Percentiles rank a stretch among this genome's conserved stretches.
Evolutionary conservation across 1,140 invertebrate genomes (phyloP).

Genomic region (Chymomyza costata): DNA sequence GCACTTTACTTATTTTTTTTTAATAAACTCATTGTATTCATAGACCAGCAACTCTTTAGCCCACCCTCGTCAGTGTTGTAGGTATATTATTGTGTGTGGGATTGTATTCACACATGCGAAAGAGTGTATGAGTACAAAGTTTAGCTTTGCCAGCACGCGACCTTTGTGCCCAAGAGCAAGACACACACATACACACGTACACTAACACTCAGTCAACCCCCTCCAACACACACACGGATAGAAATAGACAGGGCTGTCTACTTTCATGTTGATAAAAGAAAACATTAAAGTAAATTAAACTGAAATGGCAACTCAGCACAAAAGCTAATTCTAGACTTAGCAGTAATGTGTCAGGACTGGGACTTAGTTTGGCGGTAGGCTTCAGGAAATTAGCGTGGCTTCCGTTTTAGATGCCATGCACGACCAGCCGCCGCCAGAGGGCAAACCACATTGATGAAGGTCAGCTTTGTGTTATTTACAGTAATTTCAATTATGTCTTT

Average conservation of each 20-base stretch:
- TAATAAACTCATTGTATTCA: too few species aligned
- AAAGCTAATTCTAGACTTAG: too few species aligned
- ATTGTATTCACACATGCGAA: too few species aligned
- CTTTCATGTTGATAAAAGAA: slow-evolving; percentile 33
- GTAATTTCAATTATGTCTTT: slow-evolving; percentile 60
- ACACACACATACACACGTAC: slow-evolving; percentile 3
- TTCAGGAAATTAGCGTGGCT: slow-evolving; percentile 3
- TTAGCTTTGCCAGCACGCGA: too few species aligned
- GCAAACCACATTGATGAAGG: slow-evolving; percentile 29
- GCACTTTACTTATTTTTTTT: too few species aligned
- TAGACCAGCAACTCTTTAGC: too few species aligned
- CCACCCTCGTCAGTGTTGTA: too few species aligned
- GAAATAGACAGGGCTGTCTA: neutral
- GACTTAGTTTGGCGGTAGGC: slow-evolving; percentile 13
- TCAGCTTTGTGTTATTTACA: slow-evolving; percentile 19
- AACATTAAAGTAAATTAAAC: slow-evolving; percentile 54
- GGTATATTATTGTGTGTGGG: too few species aligned
- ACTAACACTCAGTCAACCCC: neutral
- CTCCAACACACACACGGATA: neutral
- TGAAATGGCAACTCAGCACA: slow-evolving; percentile 1
- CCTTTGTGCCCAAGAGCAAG: too few species aligned
- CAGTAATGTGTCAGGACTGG: slow-evolving; percentile 23
- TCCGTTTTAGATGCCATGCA: slow-evolving; percentile 11
- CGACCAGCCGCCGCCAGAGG: too few species aligned
- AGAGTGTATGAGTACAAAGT: too few species aligned